phyloP scores from a whole-genome alignment of 2,113 vertebrate species.

The Ictalurus punctatus region DNA sequence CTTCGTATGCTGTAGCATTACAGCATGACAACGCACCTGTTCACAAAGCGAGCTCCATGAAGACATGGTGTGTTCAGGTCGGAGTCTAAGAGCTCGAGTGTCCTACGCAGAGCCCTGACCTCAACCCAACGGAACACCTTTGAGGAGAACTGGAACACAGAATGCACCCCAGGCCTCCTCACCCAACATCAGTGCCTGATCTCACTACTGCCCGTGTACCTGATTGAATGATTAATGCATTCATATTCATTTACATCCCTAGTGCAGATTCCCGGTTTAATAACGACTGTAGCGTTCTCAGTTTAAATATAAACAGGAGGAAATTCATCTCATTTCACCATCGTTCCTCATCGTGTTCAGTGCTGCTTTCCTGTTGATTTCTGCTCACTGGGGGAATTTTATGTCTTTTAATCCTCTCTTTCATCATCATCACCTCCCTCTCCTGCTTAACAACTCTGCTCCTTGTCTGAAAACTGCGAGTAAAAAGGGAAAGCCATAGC shows the following conservation, averaged over 20 bases:
- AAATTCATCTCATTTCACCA: neutral
- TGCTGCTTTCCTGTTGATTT: neutral
- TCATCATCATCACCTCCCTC: neutral
- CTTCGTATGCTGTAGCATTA: neutral
- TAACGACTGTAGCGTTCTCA: neutral
- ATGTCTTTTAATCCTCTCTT: neutral
- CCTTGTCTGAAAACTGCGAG: neutral
- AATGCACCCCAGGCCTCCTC: neutral
- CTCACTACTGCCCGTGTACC: neutral
- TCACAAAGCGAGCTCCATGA: neutral
- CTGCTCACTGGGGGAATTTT: conserved; percentile 17
- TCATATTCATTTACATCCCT: neutral
- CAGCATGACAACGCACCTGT: neutral
- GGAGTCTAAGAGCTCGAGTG: neutral
- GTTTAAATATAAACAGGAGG: neutral
- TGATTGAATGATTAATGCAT: neutral
- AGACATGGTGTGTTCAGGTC: neutral
- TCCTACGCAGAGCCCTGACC: neutral
- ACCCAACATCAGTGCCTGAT: neutral
- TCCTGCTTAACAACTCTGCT: neutral
- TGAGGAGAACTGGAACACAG: neutral
- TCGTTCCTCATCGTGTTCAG: neutral
- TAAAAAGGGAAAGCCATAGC: neutral
- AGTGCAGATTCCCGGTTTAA: neutral
- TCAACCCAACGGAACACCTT: neutral